A percentile compares a stretch with the other conserved stretches of the same genome.
These are phyloP conservation scores for Phoenicopterus ruber DNA, from an alignment of 2,113 vertebrate genomes.

Conservation along the genomic window DNA sequence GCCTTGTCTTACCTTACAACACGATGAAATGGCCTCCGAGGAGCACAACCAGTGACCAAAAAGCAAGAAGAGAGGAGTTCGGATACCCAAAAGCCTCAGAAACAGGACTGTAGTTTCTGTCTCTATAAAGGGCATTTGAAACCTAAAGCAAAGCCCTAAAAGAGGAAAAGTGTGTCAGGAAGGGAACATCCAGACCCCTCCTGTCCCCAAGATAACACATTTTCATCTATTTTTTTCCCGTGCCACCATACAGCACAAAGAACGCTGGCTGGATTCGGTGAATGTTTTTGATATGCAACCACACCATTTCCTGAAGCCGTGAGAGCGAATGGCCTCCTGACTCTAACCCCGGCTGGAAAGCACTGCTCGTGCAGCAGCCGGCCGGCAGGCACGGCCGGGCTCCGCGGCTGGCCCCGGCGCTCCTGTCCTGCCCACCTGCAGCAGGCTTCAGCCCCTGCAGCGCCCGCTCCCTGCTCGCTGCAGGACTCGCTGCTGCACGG, in stretches of 20 bases:
- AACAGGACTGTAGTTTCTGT: not conserved
- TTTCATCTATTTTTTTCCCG: not conserved
- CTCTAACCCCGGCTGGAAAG: not conserved
- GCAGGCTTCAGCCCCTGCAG: no score
- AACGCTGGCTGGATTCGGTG: not conserved
- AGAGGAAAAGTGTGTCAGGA: not conserved
- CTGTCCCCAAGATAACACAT: not conserved
- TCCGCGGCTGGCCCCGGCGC: not conserved
- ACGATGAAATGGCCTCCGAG: not conserved
- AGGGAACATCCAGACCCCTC: not conserved
- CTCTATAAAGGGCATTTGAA: not conserved
- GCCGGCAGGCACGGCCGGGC: not conserved
- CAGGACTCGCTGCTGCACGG: not conserved
- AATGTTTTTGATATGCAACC: not conserved
- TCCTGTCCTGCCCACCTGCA: not conserved
- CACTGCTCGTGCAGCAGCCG: accelerated
- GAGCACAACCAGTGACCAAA: slow-evolving; percentile 40
- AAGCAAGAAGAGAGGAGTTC: not conserved
- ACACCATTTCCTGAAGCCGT: not conserved
- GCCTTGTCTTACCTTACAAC: slow-evolving; percentile 54
- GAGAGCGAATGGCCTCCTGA: not conserved
- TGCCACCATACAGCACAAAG: not conserved
- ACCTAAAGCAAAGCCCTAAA: not conserved
- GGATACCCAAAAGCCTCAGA: not conserved
- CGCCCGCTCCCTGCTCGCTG: not conserved